Base-by-base conservation (phyloP, 2,888 invertebrate species). In the Torymus auratus region DNA sequence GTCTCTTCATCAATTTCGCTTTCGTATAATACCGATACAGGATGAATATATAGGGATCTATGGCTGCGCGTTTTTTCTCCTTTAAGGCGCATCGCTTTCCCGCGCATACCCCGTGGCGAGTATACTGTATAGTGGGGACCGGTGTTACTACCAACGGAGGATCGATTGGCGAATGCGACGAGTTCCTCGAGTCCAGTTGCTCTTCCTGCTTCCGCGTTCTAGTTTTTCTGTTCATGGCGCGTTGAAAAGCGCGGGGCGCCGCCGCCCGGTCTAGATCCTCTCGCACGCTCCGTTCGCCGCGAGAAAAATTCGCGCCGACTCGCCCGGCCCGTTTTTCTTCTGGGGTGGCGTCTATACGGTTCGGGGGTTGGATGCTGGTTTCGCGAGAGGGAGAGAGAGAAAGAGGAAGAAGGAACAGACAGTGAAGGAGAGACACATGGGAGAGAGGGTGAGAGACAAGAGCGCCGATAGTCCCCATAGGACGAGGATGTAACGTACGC, bases 401-500 rank as follows among this genome's bases (percentile, higher is more conserved):
- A 14, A 28, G 28, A 62, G 28, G n/a, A 60, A 56, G 64, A 15
- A 56, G 12, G 41, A 55, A 68, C 15, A 53, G 15, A 20, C 28
- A 23, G 5, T 10, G 71, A 67, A 17, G 20, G 65, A 67, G 58
- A 67, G 50, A 52, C 62, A 73, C 67, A 53, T 41, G 50, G 62
- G 62, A 82, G 81, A 83, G 76, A 80, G 82, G 74, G 75, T 62
- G 78, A 77, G 79, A 77, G 82, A 82, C 81, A 80, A 83, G 56
- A 20, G 52, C 28, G 11, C 56, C 41, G 20, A 69, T 55, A 13
- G 62, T 50, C 53, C 17, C 75, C 75, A n/a, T n/a, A 55, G 28
- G 28, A 2, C 28, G 28, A 52, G 56, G 60, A 52, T 7, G 28
- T 28, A 28, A 20, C 17, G 50, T 10, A 50, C 7, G 52, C n/a